A percentile compares a stretch with the other conserved stretches of the same genome.
Evolutionary conservation across 2,888 invertebrate genomes (phyloP).

Genomic region (Helicoverpa assulta): DNA sequence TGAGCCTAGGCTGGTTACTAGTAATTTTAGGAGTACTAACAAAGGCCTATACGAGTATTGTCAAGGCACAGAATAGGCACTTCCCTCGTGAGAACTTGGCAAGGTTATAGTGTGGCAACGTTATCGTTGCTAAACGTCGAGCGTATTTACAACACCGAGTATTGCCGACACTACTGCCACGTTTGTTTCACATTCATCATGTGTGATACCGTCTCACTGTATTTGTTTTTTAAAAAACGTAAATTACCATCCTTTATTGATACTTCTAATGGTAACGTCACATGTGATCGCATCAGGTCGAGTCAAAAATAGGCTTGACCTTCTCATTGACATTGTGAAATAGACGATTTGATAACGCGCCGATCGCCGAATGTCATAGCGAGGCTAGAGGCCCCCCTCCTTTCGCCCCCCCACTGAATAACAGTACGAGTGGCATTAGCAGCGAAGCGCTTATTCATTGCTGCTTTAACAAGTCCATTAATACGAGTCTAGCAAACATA

Average conservation of each 20-base stretch:
- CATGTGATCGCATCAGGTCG: slow-evolving; percentile 78
- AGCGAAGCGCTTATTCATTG: slow-evolving; percentile 76
- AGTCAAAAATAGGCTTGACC: slow-evolving; percentile 88
- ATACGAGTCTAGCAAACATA: slow-evolving; percentile 56
- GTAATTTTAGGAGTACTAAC: slow-evolving; percentile 79
- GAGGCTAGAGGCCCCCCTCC: slow-evolving; percentile 86
- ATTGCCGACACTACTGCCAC: slow-evolving; percentile 85
- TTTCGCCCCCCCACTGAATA: slow-evolving; percentile 74
- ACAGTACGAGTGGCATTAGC: slow-evolving; percentile 69
- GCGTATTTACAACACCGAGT: slow-evolving; percentile 88
- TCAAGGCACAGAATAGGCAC: slow-evolving; percentile 90
- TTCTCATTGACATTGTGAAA: slow-evolving; percentile 91
- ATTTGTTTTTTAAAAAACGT: slow-evolving; percentile 41
- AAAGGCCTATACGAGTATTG: slow-evolving; percentile 89
- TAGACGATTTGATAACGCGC: slow-evolving; percentile 88
- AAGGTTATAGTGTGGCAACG: slow-evolving; percentile 89
- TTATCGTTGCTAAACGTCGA: slow-evolving; percentile 89
- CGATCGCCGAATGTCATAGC: slow-evolving; percentile 88
- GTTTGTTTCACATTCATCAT: slow-evolving; percentile 75
- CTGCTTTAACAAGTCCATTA: slow-evolving; percentile 66
- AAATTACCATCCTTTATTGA: slow-evolving; percentile 43
- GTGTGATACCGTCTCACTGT: slow-evolving; percentile 66
- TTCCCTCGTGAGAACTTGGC: slow-evolving; percentile 90
- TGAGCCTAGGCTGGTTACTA: slow-evolving; percentile 39
- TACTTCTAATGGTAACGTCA: slow-evolving; percentile 63